Evolutionary conservation across 2,113 vertebrate genomes (phyloP), one percentile per base, ranked within the genome.

Genomic region (Clinocottus analis): DNA sequence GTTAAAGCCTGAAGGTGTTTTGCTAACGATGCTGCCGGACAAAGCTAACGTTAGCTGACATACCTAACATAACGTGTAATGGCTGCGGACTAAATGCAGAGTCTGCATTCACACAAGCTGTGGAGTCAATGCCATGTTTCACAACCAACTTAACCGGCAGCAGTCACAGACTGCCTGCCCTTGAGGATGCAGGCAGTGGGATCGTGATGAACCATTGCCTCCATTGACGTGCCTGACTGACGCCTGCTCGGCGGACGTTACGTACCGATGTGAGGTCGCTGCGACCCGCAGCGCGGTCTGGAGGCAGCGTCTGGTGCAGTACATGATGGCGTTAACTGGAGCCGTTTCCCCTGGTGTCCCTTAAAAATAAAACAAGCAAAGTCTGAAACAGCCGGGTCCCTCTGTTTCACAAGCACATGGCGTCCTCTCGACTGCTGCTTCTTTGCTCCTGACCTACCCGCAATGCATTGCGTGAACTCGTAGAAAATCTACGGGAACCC

Each of bases 321-420:
- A 94, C 95, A 95, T 95, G 56, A 0, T 82, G 2, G 12, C 55
- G 68, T 14, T 17, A 29, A 39, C 6, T 12, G 33, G 19, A 56
- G 41, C 53, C 29, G 63, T 33, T 14, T n/a, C 3, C 33, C 56
- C 56, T 43, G 41, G 61, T 61, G 43, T 74, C 45, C 13, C 35
- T 6, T 14, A 59, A 2, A 41, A 61, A 49, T 2, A 47, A 74
- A 66, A 68, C 16, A 3, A 35, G 51, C 14, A 23, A 3, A 43
- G 19, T 72, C 19, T 37, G 8, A 53, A 25, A 1, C 74, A 58
- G 17, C 7, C 66, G 13, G 29, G 53, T 71, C 5, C 25, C 10
- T 19, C 66, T 63, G 59, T 23, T 29, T 91, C 91, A 93, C 79
- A 88, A 93, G 93, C 95, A 95, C 95, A 95, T 95, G 95, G 94